Conservation (phyloP, 2,113 vertebrate genomes). For the Elephantulus edwardii region DNA sequence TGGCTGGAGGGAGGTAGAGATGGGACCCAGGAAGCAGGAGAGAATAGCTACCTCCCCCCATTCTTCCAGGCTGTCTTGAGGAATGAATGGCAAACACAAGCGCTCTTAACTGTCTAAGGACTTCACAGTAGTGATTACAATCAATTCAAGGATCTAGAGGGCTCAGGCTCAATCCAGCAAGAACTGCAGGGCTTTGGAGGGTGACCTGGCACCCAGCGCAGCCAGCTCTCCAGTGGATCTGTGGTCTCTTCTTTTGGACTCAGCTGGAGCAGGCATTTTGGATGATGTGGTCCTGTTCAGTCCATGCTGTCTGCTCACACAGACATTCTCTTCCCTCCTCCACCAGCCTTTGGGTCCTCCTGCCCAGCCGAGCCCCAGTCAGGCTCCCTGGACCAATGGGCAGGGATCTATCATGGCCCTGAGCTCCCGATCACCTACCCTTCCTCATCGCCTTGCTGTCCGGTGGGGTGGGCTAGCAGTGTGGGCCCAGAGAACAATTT, state of each 20-base stretch:
- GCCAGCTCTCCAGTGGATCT: fast-evolving
- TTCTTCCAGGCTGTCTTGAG: background rate
- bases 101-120: background rate
- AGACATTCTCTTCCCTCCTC: background rate
- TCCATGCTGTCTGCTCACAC: background rate
- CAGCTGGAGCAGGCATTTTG: background rate
- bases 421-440: background rate
- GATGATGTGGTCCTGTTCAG: background rate
- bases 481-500: background rate
- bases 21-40: background rate
- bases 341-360: too few species aligned
- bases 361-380: background rate
- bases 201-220: background rate
- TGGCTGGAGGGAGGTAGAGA: background rate
- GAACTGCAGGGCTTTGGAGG: background rate
- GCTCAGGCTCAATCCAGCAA: background rate
- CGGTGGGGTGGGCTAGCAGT: too few species aligned
- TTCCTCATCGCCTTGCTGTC: background rate
- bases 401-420: background rate
- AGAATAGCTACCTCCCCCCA: background rate
- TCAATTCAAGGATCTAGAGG: background rate
- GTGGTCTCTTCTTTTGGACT: background rate
- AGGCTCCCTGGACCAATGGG: background rate
- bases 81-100: background rate
- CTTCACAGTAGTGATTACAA: background rate